A percentile compares a stretch with the other conserved stretches of the same genome.
Conservation (phyloP, 2,888 invertebrate genomes). For the Tortrix viridana region DNA sequence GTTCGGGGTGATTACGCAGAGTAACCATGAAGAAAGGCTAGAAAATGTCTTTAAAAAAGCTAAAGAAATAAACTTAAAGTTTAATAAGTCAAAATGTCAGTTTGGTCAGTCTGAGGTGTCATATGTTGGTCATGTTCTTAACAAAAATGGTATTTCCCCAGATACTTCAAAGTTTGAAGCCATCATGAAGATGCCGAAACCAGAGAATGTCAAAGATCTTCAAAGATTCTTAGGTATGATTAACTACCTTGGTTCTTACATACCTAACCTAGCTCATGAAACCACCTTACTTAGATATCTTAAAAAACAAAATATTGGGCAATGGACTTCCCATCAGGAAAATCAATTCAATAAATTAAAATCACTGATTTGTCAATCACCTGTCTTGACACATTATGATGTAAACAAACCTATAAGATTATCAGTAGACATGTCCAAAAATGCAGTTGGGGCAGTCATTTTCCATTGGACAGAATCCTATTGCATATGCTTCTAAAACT, state of each 20-base stretch:
- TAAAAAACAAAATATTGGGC: too few relatives aligned
- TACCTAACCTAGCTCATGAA: neutral
- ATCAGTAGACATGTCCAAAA: neutral
- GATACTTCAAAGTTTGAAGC: neutral
- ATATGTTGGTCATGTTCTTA: too few relatives aligned
- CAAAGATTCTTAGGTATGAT: neutral
- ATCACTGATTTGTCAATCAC: too few relatives aligned
- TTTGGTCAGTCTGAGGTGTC: neutral
- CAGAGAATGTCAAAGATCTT: neutral
- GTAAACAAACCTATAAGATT: slow-evolving; percentile 1
- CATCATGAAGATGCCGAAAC: neutral
- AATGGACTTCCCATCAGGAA: too few relatives aligned
- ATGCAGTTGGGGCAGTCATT: too few relatives aligned
- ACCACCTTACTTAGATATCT: neutral
- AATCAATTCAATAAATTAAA: too few relatives aligned
- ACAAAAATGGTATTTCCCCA: neutral
- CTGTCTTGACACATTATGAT: neutral
- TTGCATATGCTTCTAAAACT: too few relatives aligned
- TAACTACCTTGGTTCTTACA: neutral
- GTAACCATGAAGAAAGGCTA: too few relatives aligned
- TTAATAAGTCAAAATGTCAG: slow-evolving; percentile 1
- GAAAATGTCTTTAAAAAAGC: too few relatives aligned
- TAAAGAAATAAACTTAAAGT: neutral
- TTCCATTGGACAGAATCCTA: too few relatives aligned
- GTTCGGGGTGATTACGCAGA: too few relatives aligned